Conservation (phyloP, 2,113 vertebrate species). For the Scomber scombrus region DNA sequence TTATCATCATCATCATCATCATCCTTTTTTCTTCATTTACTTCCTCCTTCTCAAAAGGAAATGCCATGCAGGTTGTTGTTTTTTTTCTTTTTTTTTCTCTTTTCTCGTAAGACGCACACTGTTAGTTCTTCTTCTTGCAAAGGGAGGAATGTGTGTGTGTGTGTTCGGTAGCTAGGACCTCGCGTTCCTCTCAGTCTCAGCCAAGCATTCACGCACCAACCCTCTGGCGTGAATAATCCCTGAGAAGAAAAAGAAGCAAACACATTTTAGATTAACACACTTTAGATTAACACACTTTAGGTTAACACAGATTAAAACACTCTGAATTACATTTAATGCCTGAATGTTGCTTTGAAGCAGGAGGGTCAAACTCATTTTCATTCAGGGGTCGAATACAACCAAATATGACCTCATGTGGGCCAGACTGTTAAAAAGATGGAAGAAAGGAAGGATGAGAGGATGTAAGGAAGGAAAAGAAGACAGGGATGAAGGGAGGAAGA, state of each 20-base stretch:
- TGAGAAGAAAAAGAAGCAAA: conserved; percentile 10
- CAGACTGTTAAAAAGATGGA: no score
- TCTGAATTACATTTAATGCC: not conserved
- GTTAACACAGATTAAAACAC: not conserved
- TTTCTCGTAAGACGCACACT: conserved; percentile 45
- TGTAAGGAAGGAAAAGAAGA: no score
- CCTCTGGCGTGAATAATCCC: conserved; percentile 98
- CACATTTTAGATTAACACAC: not conserved
- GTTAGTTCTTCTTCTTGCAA: conserved; percentile 69
- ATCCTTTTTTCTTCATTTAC: conserved; percentile 54
- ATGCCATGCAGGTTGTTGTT: conserved; percentile 70
- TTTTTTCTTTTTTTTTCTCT: conserved; percentile 46
- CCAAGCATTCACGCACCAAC: conserved; percentile 96
- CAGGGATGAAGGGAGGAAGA: no score
- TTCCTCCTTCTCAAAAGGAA: conserved; percentile 68
- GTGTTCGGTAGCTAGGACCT: conserved; percentile 88
- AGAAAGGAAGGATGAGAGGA: no score
- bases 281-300: not conserved
- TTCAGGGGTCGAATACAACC: no score
- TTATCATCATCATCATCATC: conserved; percentile 45
- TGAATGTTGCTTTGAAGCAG: no score
- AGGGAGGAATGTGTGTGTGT: conserved; percentile 31
- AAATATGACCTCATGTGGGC: no score
- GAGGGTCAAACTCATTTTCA: no score
- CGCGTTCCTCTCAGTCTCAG: conserved; percentile 96